A percentile compares a stretch with the other conserved stretches of the same genome.
Evolutionary conservation across 2,797 vertebrate species (phyloP).

Genomic region (Silurus aristotelis): DNA sequence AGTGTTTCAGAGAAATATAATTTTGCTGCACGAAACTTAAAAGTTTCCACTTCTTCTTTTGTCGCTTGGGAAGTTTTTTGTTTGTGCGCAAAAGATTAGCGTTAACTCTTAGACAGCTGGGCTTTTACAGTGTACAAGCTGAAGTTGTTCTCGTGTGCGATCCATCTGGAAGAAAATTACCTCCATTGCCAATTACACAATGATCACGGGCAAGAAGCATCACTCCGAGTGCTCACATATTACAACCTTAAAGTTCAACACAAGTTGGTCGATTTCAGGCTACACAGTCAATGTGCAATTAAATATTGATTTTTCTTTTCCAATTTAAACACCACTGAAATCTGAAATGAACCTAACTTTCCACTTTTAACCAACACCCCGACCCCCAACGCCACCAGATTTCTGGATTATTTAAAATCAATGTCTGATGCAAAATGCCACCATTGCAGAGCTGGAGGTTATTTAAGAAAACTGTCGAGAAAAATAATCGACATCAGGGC

Average conservation of each 20-base stretch:
- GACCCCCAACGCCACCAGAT: background rate
- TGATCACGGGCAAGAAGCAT: constrained; percentile 5
- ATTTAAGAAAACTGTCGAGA: background rate
- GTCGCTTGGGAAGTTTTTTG: background rate
- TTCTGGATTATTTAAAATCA: constrained; percentile 23
- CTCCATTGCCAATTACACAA: constrained; percentile 10
- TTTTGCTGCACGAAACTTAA: background rate
- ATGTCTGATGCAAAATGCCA: constrained; percentile 15
- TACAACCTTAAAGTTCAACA: background rate
- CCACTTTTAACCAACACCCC: background rate
- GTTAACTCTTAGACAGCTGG: background rate
- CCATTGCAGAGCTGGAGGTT: background rate
- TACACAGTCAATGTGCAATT: constrained; percentile 6
- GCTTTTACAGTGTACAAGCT: background rate
- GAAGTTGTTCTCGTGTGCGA: background rate
- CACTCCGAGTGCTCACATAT: background rate
- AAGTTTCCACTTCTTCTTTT: background rate
- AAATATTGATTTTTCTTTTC: constrained; percentile 26
- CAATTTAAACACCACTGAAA: background rate
- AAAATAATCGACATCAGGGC: background rate
- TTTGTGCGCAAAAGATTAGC: background rate
- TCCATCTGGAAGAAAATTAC: constrained; percentile 21
- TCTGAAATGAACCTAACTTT: background rate
- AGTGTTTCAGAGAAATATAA: background rate
- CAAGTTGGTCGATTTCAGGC: background rate